Evolutionary conservation across 2,113 vertebrate species (phyloP).

Genomic region (Nettapus auritus): DNA sequence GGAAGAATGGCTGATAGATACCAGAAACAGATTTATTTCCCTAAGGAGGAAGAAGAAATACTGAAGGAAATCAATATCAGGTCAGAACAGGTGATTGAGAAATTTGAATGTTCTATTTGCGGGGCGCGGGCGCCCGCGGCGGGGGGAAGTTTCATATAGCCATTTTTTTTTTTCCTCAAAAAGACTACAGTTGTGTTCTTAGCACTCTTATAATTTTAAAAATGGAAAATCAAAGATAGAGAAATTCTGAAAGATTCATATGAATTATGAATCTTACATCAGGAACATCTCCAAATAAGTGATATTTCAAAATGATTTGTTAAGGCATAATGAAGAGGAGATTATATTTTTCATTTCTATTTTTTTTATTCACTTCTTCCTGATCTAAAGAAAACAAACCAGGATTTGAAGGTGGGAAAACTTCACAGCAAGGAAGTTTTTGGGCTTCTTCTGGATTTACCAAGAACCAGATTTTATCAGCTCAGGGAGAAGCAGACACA

Average conservation of each 20-base stretch:
- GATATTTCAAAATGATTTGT: background rate
- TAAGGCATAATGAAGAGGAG: background rate
- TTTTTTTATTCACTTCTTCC: background rate
- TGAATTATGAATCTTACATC: background rate
- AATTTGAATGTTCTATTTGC: conserved; percentile 38
- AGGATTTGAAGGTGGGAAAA: background rate
- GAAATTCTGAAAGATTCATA: background rate
- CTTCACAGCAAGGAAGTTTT: background rate
- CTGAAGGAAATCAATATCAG: conserved; percentile 70
- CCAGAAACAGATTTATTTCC: conserved; percentile 75
- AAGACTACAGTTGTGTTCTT: background rate
- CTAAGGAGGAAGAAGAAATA: conserved; percentile 67
- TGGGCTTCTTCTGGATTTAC: background rate
- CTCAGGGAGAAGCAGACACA: background rate
- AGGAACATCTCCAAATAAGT: background rate
- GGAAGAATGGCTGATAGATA: conserved; percentile 64
- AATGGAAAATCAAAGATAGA: background rate
- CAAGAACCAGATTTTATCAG: background rate
- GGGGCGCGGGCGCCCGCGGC: too few species aligned
- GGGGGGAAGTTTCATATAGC: background rate
- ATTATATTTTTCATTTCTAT: background rate
- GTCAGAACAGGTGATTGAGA: conserved; percentile 70
- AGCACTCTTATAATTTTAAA: background rate
- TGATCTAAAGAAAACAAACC: background rate
- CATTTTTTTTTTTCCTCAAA: background rate